Evolutionary conservation across 2,797 vertebrate species (phyloP).

Genomic region (Tapirus indicus): DNA sequence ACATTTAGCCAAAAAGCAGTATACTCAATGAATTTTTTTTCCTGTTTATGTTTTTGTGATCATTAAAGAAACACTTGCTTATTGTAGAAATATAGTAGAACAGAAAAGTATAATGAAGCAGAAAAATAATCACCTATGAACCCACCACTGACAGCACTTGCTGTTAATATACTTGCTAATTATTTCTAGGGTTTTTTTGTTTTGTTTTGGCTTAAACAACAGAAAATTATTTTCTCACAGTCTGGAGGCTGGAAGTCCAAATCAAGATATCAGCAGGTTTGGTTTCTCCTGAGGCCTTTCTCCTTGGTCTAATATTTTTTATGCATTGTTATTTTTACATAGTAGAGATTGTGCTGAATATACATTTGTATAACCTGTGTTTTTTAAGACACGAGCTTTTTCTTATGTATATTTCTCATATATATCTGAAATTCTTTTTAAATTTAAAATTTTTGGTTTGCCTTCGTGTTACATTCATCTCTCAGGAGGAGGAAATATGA

Average conservation of each 20-base stretch:
- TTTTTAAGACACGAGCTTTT: not conserved
- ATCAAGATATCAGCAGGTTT: not conserved
- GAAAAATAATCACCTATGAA: not conserved
- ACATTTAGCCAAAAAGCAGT: not conserved
- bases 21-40: not conserved
- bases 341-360: slow-evolving; percentile 9
- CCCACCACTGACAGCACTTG: not conserved
- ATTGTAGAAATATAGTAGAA: slow-evolving; percentile 16
- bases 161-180: not conserved
- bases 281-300: not conserved
- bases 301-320: not conserved
- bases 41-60: slow-evolving; percentile 41
- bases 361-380: not conserved
- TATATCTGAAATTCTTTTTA: slow-evolving; percentile 35
- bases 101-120: not conserved
- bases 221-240: not conserved
- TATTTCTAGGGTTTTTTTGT: not conserved
- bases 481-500: slow-evolving; percentile 41
- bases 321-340: not conserved
- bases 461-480: slow-evolving; percentile 17
- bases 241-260: not conserved
- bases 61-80: slow-evolving; percentile 37
- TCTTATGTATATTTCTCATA: slow-evolving; percentile 8
- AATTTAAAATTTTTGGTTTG: slow-evolving; percentile 51
- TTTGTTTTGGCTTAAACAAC: not conserved